phyloP scores from a whole-genome alignment of 2,113 vertebrate genomes.

The Varanus komodoensis region DNA sequence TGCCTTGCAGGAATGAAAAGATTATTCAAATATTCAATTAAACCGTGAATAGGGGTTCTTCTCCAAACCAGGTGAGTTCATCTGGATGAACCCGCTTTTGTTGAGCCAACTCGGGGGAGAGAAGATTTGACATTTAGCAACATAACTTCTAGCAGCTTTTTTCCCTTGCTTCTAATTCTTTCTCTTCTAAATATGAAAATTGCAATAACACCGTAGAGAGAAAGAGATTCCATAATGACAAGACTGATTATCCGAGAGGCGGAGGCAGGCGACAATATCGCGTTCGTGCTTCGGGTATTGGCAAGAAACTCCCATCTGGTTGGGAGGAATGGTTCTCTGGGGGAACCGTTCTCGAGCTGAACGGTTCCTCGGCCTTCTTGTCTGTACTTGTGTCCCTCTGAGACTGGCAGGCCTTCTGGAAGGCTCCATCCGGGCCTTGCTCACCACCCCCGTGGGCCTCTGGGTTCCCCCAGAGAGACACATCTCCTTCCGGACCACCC shows the following conservation, averaged over 20 bases:
- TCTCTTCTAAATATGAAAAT: constrained; percentile 54
- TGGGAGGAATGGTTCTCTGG: no score
- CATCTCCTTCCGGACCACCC: no score
- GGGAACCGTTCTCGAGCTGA: no score
- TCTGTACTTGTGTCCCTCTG: no score
- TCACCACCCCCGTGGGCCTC: no score
- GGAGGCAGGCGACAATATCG: rapidly evolving
- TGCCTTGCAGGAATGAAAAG: constrained; percentile 95
- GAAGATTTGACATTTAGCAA: constrained; percentile 74
- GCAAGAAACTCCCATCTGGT: not conserved
- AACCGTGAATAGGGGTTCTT: constrained; percentile 91
- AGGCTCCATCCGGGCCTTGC: no score
- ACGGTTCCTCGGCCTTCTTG: no score
- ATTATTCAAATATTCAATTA: constrained; percentile 99
- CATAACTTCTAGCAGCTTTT: constrained; percentile 53
- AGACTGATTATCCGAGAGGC: not conserved
- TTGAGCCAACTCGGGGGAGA: constrained; percentile 66
- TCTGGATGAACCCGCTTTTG: constrained; percentile 78
- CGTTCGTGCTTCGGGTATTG: not conserved
- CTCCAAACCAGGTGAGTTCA: constrained; percentile 89
- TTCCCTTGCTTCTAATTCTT: constrained; percentile 37
- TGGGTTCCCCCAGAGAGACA: no score
- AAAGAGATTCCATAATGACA: constrained; percentile 71
- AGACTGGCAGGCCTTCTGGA: no score
- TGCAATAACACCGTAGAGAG: constrained; percentile 74